These are phyloP conservation scores for Poecilia gillii DNA, from an alignment of 2,797 vertebrate genomes.

Conservation along the genomic window DNA sequence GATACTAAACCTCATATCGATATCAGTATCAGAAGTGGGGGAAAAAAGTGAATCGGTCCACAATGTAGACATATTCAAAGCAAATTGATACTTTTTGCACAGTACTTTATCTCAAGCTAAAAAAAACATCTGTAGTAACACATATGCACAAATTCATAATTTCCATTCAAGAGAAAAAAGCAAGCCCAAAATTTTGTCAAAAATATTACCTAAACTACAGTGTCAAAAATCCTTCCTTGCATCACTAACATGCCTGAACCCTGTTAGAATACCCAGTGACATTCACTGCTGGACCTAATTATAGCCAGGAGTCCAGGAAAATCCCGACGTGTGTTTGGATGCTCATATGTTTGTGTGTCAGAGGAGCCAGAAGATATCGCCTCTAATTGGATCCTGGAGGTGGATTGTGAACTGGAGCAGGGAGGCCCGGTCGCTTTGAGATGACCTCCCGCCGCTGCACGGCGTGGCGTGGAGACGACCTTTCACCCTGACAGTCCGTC, in stretches of 20 bases:
- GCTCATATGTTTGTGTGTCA: background rate
- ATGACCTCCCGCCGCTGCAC: background rate
- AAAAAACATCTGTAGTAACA: background rate
- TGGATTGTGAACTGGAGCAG: background rate
- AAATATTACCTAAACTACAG: background rate
- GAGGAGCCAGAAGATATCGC: background rate
- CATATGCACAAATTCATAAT: background rate
- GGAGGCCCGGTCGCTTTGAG: background rate
- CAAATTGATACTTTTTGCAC: background rate
- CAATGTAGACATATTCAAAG: background rate
- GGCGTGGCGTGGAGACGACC: background rate
- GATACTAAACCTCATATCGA: too few relatives aligned
- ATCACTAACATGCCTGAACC: background rate
- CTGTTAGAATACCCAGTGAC: background rate
- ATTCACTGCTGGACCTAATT: constrained; percentile 4
- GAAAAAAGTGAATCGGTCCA: too few relatives aligned
- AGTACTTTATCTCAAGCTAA: background rate
- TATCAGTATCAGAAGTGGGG: too few relatives aligned
- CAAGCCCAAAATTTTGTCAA: background rate
- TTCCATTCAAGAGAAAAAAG: background rate
- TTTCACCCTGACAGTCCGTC: background rate
- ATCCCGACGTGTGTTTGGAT: background rate
- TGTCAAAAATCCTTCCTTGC: background rate
- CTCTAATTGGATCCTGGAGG: constrained; percentile 4
- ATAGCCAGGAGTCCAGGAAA: background rate